Percentiles rank a stretch among this genome's conserved stretches.
These are phyloP conservation scores for Andrena dorsata DNA, from an alignment of 2,888 invertebrate species.

Conservation along the genomic window DNA sequence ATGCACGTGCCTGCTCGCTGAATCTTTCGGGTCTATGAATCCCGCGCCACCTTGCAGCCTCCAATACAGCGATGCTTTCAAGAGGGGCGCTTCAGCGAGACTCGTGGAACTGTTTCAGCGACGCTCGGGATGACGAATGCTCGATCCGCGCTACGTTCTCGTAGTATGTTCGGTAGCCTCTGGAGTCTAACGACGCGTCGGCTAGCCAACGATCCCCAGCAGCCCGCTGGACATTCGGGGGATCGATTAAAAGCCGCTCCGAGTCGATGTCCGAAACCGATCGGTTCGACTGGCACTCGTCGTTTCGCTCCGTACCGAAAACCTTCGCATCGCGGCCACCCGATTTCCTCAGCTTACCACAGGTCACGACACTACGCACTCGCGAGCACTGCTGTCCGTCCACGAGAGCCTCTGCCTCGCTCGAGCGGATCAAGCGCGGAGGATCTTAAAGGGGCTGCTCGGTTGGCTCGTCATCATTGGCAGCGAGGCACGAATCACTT, in stretches of 20 bases:
- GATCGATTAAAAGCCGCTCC: background rate
- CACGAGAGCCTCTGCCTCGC: background rate
- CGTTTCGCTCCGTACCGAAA: slow-evolving; percentile 1
- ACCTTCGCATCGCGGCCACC: slow-evolving; percentile 41
- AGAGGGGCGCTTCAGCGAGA: background rate
- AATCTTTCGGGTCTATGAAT: background rate
- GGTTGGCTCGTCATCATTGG: slow-evolving; percentile 19
- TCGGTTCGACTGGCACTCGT: slow-evolving; percentile 10
- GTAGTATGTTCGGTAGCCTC: background rate
- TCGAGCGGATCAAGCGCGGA: slow-evolving; percentile 18
- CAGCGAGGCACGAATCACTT: slow-evolving; percentile 34
- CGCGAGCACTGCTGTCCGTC: slow-evolving; percentile 28
- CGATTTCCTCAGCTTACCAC: slow-evolving; percentile 19
- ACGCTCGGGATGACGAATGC: slow-evolving; percentile 7
- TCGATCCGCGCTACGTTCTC: background rate
- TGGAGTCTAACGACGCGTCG: slow-evolving; percentile 1
- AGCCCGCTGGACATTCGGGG: background rate
- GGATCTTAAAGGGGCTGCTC: slow-evolving; percentile 20
- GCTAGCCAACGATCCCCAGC: slow-evolving; percentile 1
- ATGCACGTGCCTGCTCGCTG: background rate
- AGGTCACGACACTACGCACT: slow-evolving; percentile 48
- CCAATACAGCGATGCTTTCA: background rate
- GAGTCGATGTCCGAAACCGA: slow-evolving; percentile 40
- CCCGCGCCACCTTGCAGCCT: background rate
- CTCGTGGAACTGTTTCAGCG: background rate